Evolutionary conservation across 2,888 invertebrate species (phyloP).

Genomic region (Xanthia togata): DNA sequence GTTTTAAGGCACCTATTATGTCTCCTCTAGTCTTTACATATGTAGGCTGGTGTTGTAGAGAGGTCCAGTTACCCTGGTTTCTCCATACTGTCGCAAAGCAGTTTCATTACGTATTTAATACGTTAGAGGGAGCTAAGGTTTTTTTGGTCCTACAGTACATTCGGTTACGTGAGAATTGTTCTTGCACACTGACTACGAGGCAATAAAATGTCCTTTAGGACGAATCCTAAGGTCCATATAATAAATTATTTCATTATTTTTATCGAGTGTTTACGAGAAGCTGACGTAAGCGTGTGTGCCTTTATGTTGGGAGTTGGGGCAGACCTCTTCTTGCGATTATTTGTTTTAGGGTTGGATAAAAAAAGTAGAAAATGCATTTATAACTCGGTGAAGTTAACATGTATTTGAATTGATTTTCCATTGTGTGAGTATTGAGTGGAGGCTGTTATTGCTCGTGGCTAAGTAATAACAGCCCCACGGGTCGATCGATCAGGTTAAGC

Average conservation of each 20-base stretch:
- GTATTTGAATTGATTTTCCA: neutral
- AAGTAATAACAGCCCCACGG: too few species aligned
- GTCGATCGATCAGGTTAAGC: too few species aligned
- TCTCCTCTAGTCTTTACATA: slow-evolving; percentile 79
- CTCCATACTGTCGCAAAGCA: slow-evolving; percentile 52
- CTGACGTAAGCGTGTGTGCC: slow-evolving; percentile 20
- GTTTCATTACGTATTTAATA: slow-evolving; percentile 69
- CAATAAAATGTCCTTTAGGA: slow-evolving; percentile 65
- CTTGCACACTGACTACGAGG: slow-evolving; percentile 55
- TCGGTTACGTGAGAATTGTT: slow-evolving; percentile 62
- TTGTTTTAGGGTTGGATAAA: slow-evolving; percentile 6
- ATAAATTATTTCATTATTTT: slow-evolving; percentile 67
- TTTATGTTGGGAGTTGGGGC: slow-evolving; percentile 13
- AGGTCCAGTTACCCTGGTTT: slow-evolving; percentile 34
- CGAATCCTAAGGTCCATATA: slow-evolving; percentile 58
- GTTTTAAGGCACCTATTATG: slow-evolving; percentile 86
- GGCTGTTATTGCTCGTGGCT: neutral
- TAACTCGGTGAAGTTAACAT: neutral
- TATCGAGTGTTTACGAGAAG: slow-evolving; percentile 65
- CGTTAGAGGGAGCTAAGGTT: slow-evolving; percentile 55
- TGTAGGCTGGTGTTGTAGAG: slow-evolving; percentile 58
- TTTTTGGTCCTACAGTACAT: slow-evolving; percentile 57
- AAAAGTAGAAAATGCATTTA: neutral
- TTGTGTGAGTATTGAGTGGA: neutral
- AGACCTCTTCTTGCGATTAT: slow-evolving; percentile 18